Evolutionary conservation across 1,140 invertebrate species (phyloP), one percentile per base, ranked within the genome.

Genomic region (Geopemphigus sp.): DNA sequence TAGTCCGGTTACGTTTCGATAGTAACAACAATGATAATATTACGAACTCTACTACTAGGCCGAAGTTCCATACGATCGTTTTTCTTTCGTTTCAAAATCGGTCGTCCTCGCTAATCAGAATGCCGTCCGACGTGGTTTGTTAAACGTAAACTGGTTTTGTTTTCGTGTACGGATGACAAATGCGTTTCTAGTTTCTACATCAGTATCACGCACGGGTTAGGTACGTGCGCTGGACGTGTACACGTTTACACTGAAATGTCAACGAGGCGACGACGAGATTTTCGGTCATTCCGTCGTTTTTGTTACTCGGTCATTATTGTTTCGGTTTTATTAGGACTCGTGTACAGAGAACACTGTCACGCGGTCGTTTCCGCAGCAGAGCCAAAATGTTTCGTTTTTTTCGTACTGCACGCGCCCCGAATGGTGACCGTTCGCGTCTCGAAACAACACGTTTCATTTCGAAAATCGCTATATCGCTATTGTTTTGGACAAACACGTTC

Each of bases 91-190:
- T 73, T 73, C 54, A 73, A 73, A 73, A 73, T 29, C 70, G 53
- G 19, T 15, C 70, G 19, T 73, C 53, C 53, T 8, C 70, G 17
- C 70, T 53, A 73, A 54, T 56, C 50, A 56, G 70, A 73, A 54
- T 56, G 39, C 22, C 24, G 70, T 56, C 50, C 26, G 19, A 68
- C 54, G 70, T 14, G 26, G 50, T 47, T 39, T 53, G 15, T 50
- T 39, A 73, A 56, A 14, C 26, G 50, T 73, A 56, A 73, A 73
- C 47, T 54, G 70, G 70, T 73, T 73, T 73, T 73, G 70, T 73
- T 73, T 73, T 73, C 26, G 70, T 73, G 70, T 11, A n/a, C 53
- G 19, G 53, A 29, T 57, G 54, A 73, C 54, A 73, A 73, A 73
- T 56, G 70, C 17, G 54, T 56, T 73, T 73, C 26, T n/a, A 39